Percentiles rank a stretch among this genome's conserved stretches.
phyloP scores from a whole-genome alignment of 2,888 invertebrate genomes.

The Ectemnius lituratus region DNA sequence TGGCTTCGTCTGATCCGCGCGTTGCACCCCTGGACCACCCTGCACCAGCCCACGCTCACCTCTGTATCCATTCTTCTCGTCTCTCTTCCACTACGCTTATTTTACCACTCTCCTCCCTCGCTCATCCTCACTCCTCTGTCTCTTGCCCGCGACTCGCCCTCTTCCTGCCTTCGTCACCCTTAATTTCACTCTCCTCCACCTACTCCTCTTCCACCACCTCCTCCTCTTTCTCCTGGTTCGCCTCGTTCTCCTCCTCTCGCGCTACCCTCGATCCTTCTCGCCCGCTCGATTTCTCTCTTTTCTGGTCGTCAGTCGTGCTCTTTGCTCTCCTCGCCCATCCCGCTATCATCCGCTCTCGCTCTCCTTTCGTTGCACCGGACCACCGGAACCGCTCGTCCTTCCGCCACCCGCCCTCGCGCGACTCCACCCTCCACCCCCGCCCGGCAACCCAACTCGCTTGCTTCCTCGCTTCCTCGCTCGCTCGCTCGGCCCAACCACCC shows the following conservation, averaged over 20 bases:
- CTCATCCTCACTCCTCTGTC: constrained; percentile 28
- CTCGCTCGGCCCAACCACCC: constrained; percentile 52
- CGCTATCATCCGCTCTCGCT: constrained; percentile 43
- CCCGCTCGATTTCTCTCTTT: constrained; percentile 22
- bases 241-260: constrained; percentile 24
- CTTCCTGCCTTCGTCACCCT: constrained; percentile 24
- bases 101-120: constrained; percentile 47
- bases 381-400: constrained; percentile 52
- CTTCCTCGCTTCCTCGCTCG: too few species aligned
- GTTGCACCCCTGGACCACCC: constrained; percentile 33
- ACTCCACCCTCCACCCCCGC: constrained; percentile 21
- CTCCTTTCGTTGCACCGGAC: constrained; percentile 56
- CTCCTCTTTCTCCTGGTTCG: constrained; percentile 23
- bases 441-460: constrained; percentile 37
- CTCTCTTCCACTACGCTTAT: constrained; percentile 19
- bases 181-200: constrained; percentile 28
- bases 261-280: constrained; percentile 30
- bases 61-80: constrained; percentile 33
- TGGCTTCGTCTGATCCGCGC: too few species aligned
- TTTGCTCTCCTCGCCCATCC: constrained; percentile 24
- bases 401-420: constrained; percentile 49
- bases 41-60: constrained; percentile 33
- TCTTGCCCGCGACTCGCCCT: constrained; percentile 32
- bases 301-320: constrained; percentile 16
- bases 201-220: background rate